Base-by-base conservation (phyloP, 1,140 invertebrate species). In the Drosophila paulistorum region DNA sequence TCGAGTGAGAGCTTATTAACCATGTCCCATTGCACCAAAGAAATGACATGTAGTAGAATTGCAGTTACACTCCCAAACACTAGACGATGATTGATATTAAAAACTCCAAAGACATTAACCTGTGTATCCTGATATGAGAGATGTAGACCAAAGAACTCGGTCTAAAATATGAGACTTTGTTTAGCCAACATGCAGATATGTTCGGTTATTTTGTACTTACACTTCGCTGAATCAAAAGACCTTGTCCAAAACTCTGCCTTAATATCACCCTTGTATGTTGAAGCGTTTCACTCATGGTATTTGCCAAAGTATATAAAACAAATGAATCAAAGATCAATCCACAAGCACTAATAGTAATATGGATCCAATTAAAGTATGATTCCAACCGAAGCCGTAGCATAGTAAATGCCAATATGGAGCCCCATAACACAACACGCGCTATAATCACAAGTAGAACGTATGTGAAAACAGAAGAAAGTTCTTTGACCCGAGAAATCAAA, bases 131-230 rank as follows among this genome's bases (percentile, higher is more conserved):
- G 76, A 37, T 42, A 60, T 0, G 65, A 30, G 6, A 84, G 11
- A n/a, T 84, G 80, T 23, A 83, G 20, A 1, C 51, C 60, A 7
- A 84, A 42, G 68, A 68, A 79, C 5, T 79, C 68, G 7, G 55
- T 48, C 80, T 83, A 39, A 1, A 41, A 67, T 10, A 2, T 0
- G 37, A 33, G 2, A 14, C 2, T 30, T 30, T 30, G 30, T 30
- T 30, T 4, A 6, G 6, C 7, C 10, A 1, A 20, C 0, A 37
- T 3, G 1, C 35, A 10, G n/a, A 7, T 2, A 45, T 45, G 7
- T 7, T 14, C 4, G 42, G 17, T 7, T 0, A 0, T 7, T 6
- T 7, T 3, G 0, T 7, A 76, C 81, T 73, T 14, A 83, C 80
- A 20, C 26, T 70, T 41, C 68, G 66, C 1, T 84, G 72, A 30